Conservation (phyloP, 1,140 invertebrate genomes). For the Papilio xuthus region DNA sequence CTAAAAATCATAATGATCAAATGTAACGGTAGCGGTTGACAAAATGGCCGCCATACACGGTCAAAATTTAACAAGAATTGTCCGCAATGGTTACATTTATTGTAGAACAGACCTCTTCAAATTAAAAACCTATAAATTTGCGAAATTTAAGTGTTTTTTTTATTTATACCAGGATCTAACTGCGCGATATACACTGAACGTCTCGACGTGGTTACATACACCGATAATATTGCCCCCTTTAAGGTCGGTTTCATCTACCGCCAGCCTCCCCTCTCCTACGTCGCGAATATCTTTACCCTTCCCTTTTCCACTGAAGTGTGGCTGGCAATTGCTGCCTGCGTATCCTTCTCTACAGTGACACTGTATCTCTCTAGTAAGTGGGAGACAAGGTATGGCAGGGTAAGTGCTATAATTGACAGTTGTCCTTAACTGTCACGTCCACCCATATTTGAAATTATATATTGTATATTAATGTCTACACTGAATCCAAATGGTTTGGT, state of each 20-base stretch:
- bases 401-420: constrained; percentile 34
- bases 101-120: too few relatives aligned
- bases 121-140: too few relatives aligned
- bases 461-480: too few relatives aligned
- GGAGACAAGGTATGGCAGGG: constrained; percentile 50
- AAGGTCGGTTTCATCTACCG: constrained; percentile 83
- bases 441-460: too few relatives aligned
- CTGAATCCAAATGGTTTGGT: neutral
- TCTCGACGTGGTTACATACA: constrained; percentile 57
- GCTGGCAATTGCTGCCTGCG: constrained; percentile 76
- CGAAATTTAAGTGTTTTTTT: too few relatives aligned
- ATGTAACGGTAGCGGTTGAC: too few relatives aligned
- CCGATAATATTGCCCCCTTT: constrained; percentile 59
- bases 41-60: too few relatives aligned
- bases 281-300: constrained; percentile 84
- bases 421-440: neutral
- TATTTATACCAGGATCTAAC: constrained; percentile 58
- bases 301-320: constrained; percentile 84
- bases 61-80: too few relatives aligned
- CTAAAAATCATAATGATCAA: too few relatives aligned
- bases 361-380: constrained; percentile 52
- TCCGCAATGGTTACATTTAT: too few relatives aligned
- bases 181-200: constrained; percentile 59
- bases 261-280: constrained; percentile 84
- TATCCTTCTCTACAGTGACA: constrained; percentile 47